Evolutionary conservation across 1,140 invertebrate species (phyloP).

Genomic region (Theocolax elegans): DNA sequence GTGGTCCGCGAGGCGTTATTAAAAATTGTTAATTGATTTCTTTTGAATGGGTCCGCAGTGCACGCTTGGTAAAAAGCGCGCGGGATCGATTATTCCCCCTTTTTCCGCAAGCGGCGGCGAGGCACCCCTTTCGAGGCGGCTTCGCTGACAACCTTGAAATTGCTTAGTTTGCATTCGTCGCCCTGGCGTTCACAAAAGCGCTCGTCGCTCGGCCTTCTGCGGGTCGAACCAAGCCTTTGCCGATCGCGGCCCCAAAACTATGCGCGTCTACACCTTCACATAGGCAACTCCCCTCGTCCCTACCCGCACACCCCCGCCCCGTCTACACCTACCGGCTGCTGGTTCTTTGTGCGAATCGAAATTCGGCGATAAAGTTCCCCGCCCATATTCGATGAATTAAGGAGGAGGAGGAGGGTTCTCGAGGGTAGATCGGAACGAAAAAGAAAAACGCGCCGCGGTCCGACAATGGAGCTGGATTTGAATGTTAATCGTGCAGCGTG

Average conservation of each 20-base stretch:
- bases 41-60: not conserved
- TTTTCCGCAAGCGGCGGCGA: too few relatives aligned
- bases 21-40: slow-evolving; percentile 28
- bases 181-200: not conserved
- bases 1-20: not conserved
- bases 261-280: too few relatives aligned
- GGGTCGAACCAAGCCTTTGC: too few relatives aligned
- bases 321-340: too few relatives aligned
- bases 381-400: slow-evolving; percentile 15
- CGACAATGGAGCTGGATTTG: slow-evolving; percentile 29
- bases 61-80: not conserved
- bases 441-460: not conserved
- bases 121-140: not conserved
- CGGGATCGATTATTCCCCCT: slow-evolving; percentile 29
- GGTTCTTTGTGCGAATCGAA: slow-evolving; percentile 21
- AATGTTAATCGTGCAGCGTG: slow-evolving; percentile 19
- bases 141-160: slow-evolving; percentile 34
- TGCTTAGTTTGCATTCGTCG: slow-evolving; percentile 37
- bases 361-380: slow-evolving; percentile 19
- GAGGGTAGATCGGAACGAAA: not conserved
- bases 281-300: too few relatives aligned
- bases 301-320: too few relatives aligned
- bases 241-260: too few relatives aligned
- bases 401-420: not conserved
- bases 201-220: not conserved